phyloP scores from a whole-genome alignment of 2,888 invertebrate species.

The Drosophila paramelanica region DNA sequence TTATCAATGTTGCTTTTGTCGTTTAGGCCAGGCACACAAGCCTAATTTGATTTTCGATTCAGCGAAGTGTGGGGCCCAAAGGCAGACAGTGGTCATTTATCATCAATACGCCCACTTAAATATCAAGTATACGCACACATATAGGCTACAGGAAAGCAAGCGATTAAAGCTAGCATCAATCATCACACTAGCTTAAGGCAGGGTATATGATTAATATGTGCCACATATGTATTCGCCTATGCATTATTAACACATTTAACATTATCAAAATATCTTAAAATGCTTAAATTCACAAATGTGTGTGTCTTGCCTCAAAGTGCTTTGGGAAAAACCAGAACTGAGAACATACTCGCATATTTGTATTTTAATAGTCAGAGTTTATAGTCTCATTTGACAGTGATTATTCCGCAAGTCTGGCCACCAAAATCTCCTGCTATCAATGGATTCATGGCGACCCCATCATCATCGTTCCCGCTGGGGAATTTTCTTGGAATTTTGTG shows the following conservation, averaged over 20 bases:
- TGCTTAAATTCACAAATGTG: slow-evolving; percentile 32
- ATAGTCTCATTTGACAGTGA: slow-evolving; percentile 31
- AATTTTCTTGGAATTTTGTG: slow-evolving; percentile 49
- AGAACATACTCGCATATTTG: slow-evolving; percentile 9
- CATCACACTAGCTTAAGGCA: slow-evolving; percentile 29
- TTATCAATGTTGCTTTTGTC: background rate
- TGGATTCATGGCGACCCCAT: slow-evolving; percentile 28
- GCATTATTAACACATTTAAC: slow-evolving; percentile 68
- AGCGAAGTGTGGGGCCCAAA: background rate
- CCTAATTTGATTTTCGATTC: slow-evolving; percentile 46
- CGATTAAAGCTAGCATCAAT: slow-evolving; percentile 50
- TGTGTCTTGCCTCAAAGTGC: background rate
- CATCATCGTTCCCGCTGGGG: slow-evolving; percentile 27
- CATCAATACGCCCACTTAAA: slow-evolving; percentile 47
- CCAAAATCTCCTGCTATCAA: slow-evolving; percentile 19
- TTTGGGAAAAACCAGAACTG: background rate
- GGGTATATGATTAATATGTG: slow-evolving; percentile 63
- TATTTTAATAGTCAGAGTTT: slow-evolving; percentile 32
- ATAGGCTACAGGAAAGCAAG: slow-evolving; percentile 21
- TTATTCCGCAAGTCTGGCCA: slow-evolving; percentile 3
- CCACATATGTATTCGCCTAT: slow-evolving; percentile 48
- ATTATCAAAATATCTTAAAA: slow-evolving; percentile 43
- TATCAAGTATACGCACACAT: slow-evolving; percentile 34
- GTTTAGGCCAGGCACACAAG: slow-evolving; percentile 10
- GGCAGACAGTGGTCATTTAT: slow-evolving; percentile 44